Evolutionary conservation across 2,888 invertebrate species (phyloP), one percentile per base, ranked within the genome.

Genomic region (Harpalus rufipes): DNA sequence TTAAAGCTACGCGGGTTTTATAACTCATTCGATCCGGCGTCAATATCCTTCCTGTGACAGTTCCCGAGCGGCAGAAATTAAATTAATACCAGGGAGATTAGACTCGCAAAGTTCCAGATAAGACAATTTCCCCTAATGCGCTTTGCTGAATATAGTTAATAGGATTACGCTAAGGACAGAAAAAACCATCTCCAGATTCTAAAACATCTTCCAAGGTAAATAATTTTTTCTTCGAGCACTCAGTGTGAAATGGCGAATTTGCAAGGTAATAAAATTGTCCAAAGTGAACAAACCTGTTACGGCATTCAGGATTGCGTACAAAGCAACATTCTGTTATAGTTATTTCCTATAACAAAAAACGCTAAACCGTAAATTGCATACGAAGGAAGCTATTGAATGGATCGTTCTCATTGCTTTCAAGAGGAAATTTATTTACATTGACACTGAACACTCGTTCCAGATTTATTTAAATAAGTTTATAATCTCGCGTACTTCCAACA

Each of bases 121-220:
- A 84, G 76, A 78, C 84, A 84, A 84, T 78, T 84, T 78, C 82
- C 18, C 84, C 78, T 84, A 84, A 84, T 84, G 84, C 84, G 76
- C 84, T 84, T 84, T 84, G 65, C 84, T 84, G 84, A 65, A 84
- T 84, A 63, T 84, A 65, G 78, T 84, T 84, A 84, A 84, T 84
- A 84, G 84, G 84, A 84, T 84, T 84, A 84, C 78, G 78, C 39
- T 56, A 81, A 81, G 51, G 81, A 81, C 39, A 32, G 21, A 58
- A 72, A 82, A 74, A 68, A 72, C n/a, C 41, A 7, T 12, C 32
- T 61, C 18, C 61, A 32, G 32, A 32, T 32, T 32, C 32, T 32
- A 32, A 32, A 32, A 3, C 18, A 61, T 56, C 56, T 58, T 58
- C 32, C 21, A 58, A 79, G 25, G 58, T 79, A 79, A 58, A 79